These are phyloP conservation scores for Volucella inflata DNA, from an alignment of 2,888 invertebrate genomes.

Conservation along the genomic window DNA sequence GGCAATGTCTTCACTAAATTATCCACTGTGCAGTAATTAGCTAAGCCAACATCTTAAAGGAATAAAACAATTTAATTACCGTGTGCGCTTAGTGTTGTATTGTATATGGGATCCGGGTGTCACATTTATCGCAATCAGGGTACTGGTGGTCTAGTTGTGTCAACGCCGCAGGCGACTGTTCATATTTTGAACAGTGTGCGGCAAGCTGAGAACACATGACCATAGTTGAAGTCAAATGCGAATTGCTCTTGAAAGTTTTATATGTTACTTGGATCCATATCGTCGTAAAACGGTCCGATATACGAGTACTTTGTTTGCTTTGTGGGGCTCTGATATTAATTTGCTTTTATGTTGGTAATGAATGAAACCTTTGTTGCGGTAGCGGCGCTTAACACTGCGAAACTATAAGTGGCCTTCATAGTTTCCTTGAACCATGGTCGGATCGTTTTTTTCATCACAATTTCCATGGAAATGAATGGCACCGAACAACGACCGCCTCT, in stretches of 20 bases:
- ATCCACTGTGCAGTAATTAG: constrained; percentile 70
- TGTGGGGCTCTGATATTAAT: constrained; percentile 49
- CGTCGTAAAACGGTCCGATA: constrained; percentile 20
- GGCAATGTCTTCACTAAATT: constrained; percentile 75
- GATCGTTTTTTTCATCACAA: constrained; percentile 27
- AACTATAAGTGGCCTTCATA: constrained; percentile 67
- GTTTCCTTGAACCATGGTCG: constrained; percentile 59
- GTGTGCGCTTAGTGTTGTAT: constrained; percentile 51
- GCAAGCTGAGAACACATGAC: constrained; percentile 49
- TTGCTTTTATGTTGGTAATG: constrained; percentile 68
- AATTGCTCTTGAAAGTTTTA: constrained; percentile 58
- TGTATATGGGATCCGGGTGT: constrained; percentile 59
- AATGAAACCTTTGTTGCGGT: constrained; percentile 70
- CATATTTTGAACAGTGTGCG: background rate
- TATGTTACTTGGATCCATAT: too few species aligned
- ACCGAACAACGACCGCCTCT: too few species aligned
- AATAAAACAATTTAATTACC: constrained; percentile 74
- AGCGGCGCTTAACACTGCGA: constrained; percentile 28
- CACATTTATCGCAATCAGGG: constrained; percentile 66
- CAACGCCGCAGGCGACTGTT: background rate
- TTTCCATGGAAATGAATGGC: constrained; percentile 40
- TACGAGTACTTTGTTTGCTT: constrained; percentile 8
- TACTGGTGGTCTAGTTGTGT: constrained; percentile 67
- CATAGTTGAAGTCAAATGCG: constrained; percentile 33
- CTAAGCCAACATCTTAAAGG: constrained; percentile 53